Base-by-base conservation (phyloP, 2,888 invertebrate genomes). In the Pecten maximus region DNA sequence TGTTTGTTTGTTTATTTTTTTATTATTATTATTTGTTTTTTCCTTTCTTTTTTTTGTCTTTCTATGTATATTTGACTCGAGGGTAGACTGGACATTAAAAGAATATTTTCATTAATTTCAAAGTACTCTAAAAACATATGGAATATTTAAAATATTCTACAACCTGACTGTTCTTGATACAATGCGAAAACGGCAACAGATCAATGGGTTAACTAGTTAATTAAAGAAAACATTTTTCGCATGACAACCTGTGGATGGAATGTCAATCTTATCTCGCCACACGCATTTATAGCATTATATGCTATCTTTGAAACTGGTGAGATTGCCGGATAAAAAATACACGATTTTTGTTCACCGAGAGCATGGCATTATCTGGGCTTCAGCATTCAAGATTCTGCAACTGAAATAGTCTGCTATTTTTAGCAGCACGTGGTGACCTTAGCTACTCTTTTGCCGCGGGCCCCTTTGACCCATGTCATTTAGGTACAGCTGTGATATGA, bases 401-500 rank as follows among this genome's bases (percentile, higher is more conserved):
- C 74, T 74, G 35, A 74, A 74, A 35, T 23, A 6, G 0, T 1
- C 10, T 60, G 74, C 16, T 74, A 74, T 35, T 74, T 74, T 74
- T 74, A 74, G 74, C 35, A 74, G 12, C 74, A 74, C 74, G 74
- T 35, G 74, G 35, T 35, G 74, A 74, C 35, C 74, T 74, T 74
- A 23, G 23, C 50, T 2, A 54, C 19, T 16, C 50, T 3, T 23
- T 74, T 28, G 8, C 28, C 74, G 0, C 10, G 28, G 12, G 10
- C 28, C 28, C 74, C 28, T 28, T 23, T 74, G 74, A 74, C 74
- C 74, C 19, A n/a, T 19, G 54, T 54, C 54, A 54, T 54, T n/a
- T 6, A 8, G 54, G 54, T 54, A 23, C 54, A 54, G 6, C 54
- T 54, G 19, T 23, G n/a, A n/a, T n/a, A n/a, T n/a, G n/a, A 44